phyloP scores from a whole-genome alignment of 2,888 invertebrate genomes.

The Lampropteryx suffumata region DNA sequence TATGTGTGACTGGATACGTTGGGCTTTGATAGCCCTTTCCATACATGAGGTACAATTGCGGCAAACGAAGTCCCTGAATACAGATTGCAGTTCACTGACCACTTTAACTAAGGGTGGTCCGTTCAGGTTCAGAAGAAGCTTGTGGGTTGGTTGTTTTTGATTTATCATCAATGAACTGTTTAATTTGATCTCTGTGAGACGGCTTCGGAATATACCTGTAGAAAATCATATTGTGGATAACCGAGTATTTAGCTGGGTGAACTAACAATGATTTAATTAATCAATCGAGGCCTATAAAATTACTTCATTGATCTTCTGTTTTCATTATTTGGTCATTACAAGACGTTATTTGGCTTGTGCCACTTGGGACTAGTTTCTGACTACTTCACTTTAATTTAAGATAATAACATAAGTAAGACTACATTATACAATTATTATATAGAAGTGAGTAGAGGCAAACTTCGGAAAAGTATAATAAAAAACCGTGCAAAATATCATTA shows the following conservation, averaged over 20 bases:
- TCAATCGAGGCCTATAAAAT: neutral
- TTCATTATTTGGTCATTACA: no score
- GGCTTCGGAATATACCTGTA: constrained; percentile 16
- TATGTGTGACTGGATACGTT: constrained; percentile 33
- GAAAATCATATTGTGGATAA: neutral
- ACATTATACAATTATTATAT: no score
- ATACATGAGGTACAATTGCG: constrained; percentile 54
- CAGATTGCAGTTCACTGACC: constrained; percentile 41
- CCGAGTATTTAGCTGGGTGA: neutral
- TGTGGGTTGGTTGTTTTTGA: constrained; percentile 33
- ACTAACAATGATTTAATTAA: constrained; percentile 1
- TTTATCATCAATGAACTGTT: constrained; percentile 18
- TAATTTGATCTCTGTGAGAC: constrained; percentile 7
- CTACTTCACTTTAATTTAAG: no score
- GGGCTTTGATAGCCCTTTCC: constrained; percentile 50
- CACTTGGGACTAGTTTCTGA: no score
- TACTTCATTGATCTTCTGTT: neutral
- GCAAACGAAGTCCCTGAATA: constrained; percentile 49
- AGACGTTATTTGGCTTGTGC: no score
- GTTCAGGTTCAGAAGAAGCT: constrained; percentile 42
- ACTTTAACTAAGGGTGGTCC: constrained; percentile 34
- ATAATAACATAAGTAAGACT: no score
- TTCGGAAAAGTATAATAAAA: no score
- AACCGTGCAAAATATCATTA: no score
- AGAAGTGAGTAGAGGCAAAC: no score